These are phyloP conservation scores for Silurus asotus DNA, from an alignment of 2,113 vertebrate genomes.

Conservation along the genomic window DNA sequence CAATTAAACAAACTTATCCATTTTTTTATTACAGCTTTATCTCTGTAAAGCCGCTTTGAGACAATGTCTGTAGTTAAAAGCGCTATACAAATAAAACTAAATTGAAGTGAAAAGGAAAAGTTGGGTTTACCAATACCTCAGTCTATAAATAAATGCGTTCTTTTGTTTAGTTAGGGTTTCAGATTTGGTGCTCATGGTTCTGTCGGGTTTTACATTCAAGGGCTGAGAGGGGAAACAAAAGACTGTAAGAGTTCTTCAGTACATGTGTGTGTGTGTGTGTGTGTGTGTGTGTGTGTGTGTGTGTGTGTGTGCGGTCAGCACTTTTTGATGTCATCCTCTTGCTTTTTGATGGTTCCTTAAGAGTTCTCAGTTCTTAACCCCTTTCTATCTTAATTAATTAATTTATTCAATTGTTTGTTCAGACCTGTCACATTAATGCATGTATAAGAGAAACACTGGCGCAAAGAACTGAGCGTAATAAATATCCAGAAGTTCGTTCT, in stretches of 20 bases:
- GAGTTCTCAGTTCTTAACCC: neutral
- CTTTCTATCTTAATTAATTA: too few relatives aligned
- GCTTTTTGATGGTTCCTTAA: neutral
- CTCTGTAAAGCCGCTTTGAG: too few relatives aligned
- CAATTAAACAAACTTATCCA: too few relatives aligned
- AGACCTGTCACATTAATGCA: too few relatives aligned
- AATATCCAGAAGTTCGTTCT: neutral
- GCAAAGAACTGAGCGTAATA: neutral
- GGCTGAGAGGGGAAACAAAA: neutral
- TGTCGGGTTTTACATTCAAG: neutral
- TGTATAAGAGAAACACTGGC: neutral
- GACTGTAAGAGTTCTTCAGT: neutral
- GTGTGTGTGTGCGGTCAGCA: neutral
- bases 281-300: neutral
- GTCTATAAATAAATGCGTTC: neutral
- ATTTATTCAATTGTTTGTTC: neutral
- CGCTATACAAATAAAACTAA: too few relatives aligned
- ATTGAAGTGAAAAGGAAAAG: too few relatives aligned
- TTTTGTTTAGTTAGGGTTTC: neutral
- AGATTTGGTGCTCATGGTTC: neutral
- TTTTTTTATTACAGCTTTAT: too few relatives aligned
- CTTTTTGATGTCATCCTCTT: neutral
- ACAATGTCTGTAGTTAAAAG: too few relatives aligned
- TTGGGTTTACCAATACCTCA: too few relatives aligned
- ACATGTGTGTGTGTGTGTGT: too few relatives aligned